Base-by-base conservation (phyloP, 2,113 vertebrate genomes). In the Xenopus tropicalis region DNA sequence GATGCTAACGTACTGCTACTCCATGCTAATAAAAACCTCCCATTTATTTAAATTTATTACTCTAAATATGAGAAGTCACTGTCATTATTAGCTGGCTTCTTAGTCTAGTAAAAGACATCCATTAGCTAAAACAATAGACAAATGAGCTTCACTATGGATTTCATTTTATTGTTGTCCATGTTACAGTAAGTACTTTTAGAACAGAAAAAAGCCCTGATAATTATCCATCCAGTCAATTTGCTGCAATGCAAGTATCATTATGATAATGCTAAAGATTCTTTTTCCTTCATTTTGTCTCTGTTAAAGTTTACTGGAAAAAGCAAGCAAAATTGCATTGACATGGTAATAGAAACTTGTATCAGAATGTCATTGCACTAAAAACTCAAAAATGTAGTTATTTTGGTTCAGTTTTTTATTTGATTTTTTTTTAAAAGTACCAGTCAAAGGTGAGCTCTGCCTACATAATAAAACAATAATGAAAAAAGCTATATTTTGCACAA, bases 101-200 rank as follows among this genome's bases (percentile, higher is more conserved):
- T 83, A 78, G 79, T 85, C 77, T 86, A 85, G 79, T 80, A 66
- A 87, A 85, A 86, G 81, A 77, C 75, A 82, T 80, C 86, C 78
- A 84, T 85, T 84, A 89, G 77, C 78, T 85, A 78, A 82, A 82
- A 85, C 84, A 87, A 81, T 82, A 79, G 88, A 83, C 83, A 84
- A 84, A 78, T 79, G 72, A 78, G 78, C 71, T 78, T 68, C 14
- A 21, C 59, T 83, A 85, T 80, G 72, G 79, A 78, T 89, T 87
- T 85, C 81, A 77, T 66, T 79, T 69, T 83, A 88, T 83, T 85
- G 81, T 86, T 84, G 78, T 78, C 77, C 51, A 51, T 83, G 66
- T 65, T 69, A 82, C 78, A 82, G 79, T 79, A 71, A 78, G 61
- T 80, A 81, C 78, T 83, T 81, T 87, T 82, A 73, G 62, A 83